phyloP scores from a whole-genome alignment of 2,113 vertebrate species.

The Fregetta grallaria region DNA sequence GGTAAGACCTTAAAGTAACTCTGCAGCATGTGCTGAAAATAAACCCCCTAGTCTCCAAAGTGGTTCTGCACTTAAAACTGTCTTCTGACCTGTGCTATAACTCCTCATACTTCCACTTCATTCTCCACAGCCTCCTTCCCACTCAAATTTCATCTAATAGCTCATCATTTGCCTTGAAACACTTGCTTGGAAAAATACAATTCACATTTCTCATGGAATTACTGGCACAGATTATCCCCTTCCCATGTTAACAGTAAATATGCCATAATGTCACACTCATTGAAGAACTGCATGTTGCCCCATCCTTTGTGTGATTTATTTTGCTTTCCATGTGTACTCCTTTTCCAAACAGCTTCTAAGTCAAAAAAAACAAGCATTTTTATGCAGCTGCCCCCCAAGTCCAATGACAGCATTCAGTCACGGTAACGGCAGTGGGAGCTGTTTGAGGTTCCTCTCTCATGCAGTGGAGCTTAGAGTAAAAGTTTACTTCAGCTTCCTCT shows the following conservation, averaged over 20 bases:
- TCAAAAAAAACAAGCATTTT: slow-evolving; percentile 19
- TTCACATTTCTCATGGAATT: background rate
- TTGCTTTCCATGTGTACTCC: background rate
- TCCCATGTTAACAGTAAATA: background rate
- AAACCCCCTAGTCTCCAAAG: background rate
- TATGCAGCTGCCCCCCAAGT: background rate
- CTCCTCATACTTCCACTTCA: background rate
- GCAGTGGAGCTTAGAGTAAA: background rate
- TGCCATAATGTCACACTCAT: background rate
- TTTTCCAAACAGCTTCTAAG: background rate
- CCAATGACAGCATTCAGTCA: background rate
- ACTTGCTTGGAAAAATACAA: background rate
- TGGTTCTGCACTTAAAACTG: background rate
- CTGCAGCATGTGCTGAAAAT: background rate
- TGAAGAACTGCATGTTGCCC: background rate
- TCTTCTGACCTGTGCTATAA: background rate
- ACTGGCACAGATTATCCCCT: background rate
- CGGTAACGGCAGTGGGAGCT: background rate
- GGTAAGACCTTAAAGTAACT: background rate
- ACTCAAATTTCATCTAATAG: slow-evolving; percentile 5
- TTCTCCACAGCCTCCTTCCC: background rate
- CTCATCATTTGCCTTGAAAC: background rate
- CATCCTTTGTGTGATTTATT: background rate
- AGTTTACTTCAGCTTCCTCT: slow-evolving; percentile 14
- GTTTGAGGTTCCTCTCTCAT: background rate